A percentile compares a stretch with the other conserved stretches of the same genome.
Evolutionary conservation across 2,888 invertebrate species (phyloP).

Genomic region (Petrolisthes manimaculis): DNA sequence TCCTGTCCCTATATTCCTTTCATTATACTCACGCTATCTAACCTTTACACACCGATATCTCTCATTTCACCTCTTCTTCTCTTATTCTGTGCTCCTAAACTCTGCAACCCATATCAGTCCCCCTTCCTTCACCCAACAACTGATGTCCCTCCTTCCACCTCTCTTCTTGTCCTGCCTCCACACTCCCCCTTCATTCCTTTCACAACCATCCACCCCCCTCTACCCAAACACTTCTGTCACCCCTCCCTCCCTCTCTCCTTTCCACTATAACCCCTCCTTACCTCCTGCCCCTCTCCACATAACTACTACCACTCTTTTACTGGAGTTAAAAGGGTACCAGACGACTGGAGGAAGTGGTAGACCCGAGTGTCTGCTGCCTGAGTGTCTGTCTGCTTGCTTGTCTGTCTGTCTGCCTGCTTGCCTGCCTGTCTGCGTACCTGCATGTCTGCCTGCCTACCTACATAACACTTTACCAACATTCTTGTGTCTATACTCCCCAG

Average conservation of each 20-base stretch:
- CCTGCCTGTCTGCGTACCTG: slow-evolving; percentile 8
- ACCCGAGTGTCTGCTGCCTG: not conserved
- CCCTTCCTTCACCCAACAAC: not conserved
- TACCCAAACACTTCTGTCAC: not conserved
- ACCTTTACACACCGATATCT: too few species aligned
- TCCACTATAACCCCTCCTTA: not conserved
- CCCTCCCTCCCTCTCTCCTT: not conserved
- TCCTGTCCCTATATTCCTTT: too few species aligned
- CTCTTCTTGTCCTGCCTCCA: too few species aligned
- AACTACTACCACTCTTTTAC: not conserved
- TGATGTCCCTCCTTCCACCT: not conserved
- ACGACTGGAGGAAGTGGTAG: not conserved
- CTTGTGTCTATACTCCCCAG: too few species aligned
- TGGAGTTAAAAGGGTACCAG: not conserved
- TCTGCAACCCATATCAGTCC: not conserved
- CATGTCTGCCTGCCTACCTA: not conserved
- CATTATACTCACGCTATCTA: not conserved
- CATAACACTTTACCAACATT: not conserved
- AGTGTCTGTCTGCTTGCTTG: not conserved
- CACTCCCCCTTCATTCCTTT: slow-evolving; percentile 1
- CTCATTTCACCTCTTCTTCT: not conserved
- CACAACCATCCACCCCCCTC: not conserved
- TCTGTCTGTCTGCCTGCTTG: not conserved
- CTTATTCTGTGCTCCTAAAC: not conserved
- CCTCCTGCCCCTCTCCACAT: not conserved